These are phyloP conservation scores for Columba janthina DNA, from an alignment of 2,113 vertebrate genomes.

Conservation along the genomic window DNA sequence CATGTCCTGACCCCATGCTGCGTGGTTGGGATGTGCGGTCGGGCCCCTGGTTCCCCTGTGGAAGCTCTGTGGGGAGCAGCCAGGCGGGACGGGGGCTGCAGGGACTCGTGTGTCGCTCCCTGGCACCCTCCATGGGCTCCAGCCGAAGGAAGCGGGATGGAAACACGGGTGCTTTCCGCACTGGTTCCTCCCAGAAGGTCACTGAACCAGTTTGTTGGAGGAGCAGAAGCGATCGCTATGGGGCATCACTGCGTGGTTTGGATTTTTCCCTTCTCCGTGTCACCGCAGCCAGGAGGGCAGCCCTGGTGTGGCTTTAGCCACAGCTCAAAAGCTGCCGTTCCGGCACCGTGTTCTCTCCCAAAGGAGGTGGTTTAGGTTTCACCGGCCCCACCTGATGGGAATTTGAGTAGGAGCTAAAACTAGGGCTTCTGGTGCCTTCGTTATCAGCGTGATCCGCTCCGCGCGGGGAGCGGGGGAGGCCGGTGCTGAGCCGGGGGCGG, in stretches of 20 bases:
- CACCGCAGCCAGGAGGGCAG: accelerated
- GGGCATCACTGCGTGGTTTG: neutral
- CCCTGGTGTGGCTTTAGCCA: neutral
- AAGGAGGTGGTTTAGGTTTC: slow-evolving; percentile 3
- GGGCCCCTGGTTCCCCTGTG: neutral
- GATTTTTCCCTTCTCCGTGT: neutral
- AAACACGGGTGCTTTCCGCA: accelerated
- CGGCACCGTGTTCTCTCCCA: accelerated
- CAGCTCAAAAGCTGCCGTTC: neutral
- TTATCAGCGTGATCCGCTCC: neutral
- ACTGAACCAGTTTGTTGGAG: neutral
- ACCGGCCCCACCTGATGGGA: neutral
- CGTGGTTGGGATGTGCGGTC: neutral
- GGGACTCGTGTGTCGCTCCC: accelerated
- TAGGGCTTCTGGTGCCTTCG: neutral
- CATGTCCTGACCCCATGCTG: accelerated
- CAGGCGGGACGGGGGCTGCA: neutral
- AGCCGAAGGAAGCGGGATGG: accelerated
- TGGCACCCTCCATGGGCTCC: accelerated
- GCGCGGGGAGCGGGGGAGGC: neutral
- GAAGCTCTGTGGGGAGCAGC: neutral
- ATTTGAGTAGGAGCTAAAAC: neutral
- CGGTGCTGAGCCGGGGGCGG: neutral
- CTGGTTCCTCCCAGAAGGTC: neutral
- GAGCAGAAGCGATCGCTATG: neutral